These are phyloP conservation scores for Reinhardtius hippoglossoides DNA, from an alignment of 2,113 vertebrate genomes.

Conservation along the genomic window DNA sequence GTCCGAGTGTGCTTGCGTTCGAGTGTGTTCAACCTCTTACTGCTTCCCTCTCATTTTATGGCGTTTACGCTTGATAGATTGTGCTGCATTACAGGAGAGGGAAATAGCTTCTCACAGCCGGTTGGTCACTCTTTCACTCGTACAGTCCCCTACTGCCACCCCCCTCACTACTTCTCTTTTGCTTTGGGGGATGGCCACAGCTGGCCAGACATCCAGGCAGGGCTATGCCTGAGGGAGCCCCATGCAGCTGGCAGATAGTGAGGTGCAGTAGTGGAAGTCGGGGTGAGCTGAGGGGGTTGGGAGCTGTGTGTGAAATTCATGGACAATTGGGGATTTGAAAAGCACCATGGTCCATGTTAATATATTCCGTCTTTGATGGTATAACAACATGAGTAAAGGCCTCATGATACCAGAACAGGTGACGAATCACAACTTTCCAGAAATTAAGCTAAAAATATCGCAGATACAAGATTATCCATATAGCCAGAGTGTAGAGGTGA, in stretches of 20 bases:
- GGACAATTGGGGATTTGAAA: constrained; percentile 2
- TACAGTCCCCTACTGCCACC: background rate
- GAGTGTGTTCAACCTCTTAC: constrained; percentile 26
- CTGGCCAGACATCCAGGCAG: constrained; percentile 73
- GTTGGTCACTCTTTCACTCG: constrained; percentile 30
- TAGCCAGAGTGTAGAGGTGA: too few species aligned
- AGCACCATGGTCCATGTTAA: background rate
- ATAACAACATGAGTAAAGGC: background rate
- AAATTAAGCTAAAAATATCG: too few species aligned
- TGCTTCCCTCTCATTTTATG: constrained; percentile 19
- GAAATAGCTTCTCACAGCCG: constrained; percentile 47
- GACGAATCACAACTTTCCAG: too few species aligned
- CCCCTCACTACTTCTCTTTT: constrained; percentile 41
- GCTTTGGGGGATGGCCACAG: constrained; percentile 65
- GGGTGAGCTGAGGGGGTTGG: constrained; percentile 9
- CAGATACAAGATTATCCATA: too few species aligned
- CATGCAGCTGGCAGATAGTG: constrained; percentile 68
- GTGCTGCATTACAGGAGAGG: constrained; percentile 16
- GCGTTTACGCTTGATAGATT: constrained; percentile 44
- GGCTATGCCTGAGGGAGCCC: constrained; percentile 70
- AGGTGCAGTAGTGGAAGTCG: constrained; percentile 38
- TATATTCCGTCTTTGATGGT: background rate
- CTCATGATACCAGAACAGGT: background rate
- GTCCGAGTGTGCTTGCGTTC: background rate
- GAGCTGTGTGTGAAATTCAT: background rate